Percentiles rank a stretch among this genome's conserved stretches.
Conservation (phyloP, 2,797 vertebrate genomes). For the Masticophis lateralis region DNA sequence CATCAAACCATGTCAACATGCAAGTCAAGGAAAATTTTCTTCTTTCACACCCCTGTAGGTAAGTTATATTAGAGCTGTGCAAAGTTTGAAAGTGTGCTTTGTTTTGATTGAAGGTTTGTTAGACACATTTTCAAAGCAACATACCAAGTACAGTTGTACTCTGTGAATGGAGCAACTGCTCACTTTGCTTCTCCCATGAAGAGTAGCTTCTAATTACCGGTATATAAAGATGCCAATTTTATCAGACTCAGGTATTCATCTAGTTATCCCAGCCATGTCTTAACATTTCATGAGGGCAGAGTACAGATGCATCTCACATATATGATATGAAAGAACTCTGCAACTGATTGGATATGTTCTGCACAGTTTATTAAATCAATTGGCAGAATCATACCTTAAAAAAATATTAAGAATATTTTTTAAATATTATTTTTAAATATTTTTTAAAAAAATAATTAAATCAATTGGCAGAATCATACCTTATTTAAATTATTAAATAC, state of each 20-base stretch:
- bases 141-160: neutral
- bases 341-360: neutral
- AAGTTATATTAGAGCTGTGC: neutral
- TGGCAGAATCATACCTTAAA: neutral
- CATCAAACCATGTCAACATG: neutral
- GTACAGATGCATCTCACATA: neutral
- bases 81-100: neutral
- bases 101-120: neutral
- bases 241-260: neutral
- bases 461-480: neutral
- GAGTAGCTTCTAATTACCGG: neutral
- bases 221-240: neutral
- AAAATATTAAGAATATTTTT: too few species aligned
- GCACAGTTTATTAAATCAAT: neutral
- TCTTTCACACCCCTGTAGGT: neutral
- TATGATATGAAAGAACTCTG: neutral
- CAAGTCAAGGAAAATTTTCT: neutral
- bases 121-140: neutral
- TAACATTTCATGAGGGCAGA: neutral
- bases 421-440: too few species aligned
- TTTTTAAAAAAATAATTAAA: neutral
- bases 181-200: neutral
- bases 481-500: too few species aligned
- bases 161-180: neutral
- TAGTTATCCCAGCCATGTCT: neutral